Base-by-base conservation (phyloP, 2,888 invertebrate genomes). In the Scaptomyza reducta region DNA sequence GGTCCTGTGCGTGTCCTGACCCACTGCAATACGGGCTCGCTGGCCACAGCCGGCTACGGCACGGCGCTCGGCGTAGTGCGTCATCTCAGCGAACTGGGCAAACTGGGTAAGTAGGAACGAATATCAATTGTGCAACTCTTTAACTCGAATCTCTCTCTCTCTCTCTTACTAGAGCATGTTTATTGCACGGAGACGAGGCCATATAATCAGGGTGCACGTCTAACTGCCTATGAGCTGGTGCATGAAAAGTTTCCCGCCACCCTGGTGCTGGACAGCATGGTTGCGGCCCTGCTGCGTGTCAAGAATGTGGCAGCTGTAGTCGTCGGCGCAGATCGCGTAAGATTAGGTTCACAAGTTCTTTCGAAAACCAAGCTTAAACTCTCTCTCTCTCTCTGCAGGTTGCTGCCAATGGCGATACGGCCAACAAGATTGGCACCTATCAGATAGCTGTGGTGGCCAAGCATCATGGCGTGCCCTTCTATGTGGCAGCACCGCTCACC, bases 171-270 rank as follows among this genome's bases (percentile, higher is more conserved):
- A 95, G 96, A 97, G 80, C 96, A 96, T 88, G 97, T 96, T 2
- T 99, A 96, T 92, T 99, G 97, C 91, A 98, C 99, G 3, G 99
- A 99, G 93, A 99, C 99, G 0, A 94, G 99, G 72, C 99, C 99
- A 0, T 99, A 99, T 92, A 98, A 98, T 91, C 99, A 99, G 92
- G 98, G 98, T 3, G 96, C 98, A 0, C 94, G 99, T 67, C 93
- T 99, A 44, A 99, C 99, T 0, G 98, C 99, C 0, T 99, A 96
- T 87, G 99, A 99, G 93, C 92, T 99, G 79, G 96, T 97, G 3
- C 96, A 97, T 82, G 98, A 98, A 86, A 95, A 96, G 90, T 96
- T 99, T 79, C 98, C 98, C 4, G 95, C 97, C 27, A 98, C 97
- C 0, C 93, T 99, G 55, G 95, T 99, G 50, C 97, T 98, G 87